Evolutionary conservation across 2,113 vertebrate species (phyloP).

Genomic region (Nipponia nippon): DNA sequence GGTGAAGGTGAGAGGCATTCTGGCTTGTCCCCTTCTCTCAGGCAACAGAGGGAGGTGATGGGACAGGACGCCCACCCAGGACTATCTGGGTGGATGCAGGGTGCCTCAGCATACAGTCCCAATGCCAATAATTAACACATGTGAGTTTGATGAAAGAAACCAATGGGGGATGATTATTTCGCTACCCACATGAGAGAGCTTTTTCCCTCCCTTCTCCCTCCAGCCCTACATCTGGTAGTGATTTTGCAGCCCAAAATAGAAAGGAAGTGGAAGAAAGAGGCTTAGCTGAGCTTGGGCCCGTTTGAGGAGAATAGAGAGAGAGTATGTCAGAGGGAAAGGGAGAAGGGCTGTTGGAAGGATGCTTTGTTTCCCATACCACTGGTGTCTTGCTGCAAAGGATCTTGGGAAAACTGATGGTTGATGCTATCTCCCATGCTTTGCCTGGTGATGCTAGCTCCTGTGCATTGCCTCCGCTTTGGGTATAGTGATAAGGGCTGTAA

Average conservation of each 20-base stretch:
- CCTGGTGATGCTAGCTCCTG: neutral
- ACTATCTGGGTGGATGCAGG: neutral
- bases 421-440: neutral
- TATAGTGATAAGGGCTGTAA: rapidly evolving
- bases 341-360: neutral
- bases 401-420: neutral
- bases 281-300: neutral
- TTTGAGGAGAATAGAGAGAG: neutral
- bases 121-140: neutral
- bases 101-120: neutral
- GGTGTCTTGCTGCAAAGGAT: neutral
- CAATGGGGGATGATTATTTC: neutral
- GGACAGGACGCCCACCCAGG: neutral
- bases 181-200: neutral
- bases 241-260: conserved; percentile 24
- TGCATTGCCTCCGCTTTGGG: neutral
- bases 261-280: neutral
- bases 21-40: neutral
- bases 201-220: neutral
- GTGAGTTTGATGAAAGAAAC: neutral
- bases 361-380: neutral
- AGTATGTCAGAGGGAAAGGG: neutral
- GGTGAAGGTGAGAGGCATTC: neutral
- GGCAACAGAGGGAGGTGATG: rapidly evolving
- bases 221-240: neutral